These are phyloP conservation scores for Bombus picipes DNA, from an alignment of 1,140 invertebrate species.

Conservation along the genomic window DNA sequence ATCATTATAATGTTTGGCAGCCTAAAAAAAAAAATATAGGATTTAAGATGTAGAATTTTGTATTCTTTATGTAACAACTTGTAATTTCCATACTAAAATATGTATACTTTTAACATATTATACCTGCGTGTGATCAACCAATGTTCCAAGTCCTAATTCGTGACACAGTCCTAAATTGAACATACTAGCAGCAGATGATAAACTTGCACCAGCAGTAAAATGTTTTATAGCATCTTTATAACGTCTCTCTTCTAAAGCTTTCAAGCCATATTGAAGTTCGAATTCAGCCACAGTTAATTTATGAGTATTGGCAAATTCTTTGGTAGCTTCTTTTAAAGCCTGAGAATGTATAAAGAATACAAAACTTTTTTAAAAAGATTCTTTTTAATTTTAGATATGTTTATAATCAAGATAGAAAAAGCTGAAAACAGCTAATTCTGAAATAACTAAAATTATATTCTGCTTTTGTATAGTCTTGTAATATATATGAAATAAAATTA, in stretches of 20 bases:
- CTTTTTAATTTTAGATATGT: too few species aligned
- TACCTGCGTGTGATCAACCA: constrained; percentile 83
- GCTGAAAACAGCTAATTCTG: background rate
- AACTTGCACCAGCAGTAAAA: constrained; percentile 82
- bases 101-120: constrained; percentile 15
- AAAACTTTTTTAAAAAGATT: background rate
- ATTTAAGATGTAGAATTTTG: background rate
- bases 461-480: background rate
- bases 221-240: constrained; percentile 78
- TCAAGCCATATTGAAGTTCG: constrained; percentile 77
- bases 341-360: constrained; percentile 35
- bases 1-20: constrained; percentile 84
- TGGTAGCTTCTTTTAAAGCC: constrained; percentile 71
- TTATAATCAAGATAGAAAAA: background rate
- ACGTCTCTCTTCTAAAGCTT: constrained; percentile 75
- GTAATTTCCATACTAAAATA: background rate
- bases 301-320: constrained; percentile 71
- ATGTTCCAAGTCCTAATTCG: constrained; percentile 85
- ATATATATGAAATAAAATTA: background rate
- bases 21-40: constrained; percentile 79
- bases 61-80: constrained; percentile 22
- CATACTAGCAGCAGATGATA: constrained; percentile 84
- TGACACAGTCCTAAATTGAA: constrained; percentile 86
- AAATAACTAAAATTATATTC: background rate
- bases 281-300: constrained; percentile 73